Evolutionary conservation across 1,140 invertebrate species (phyloP).

Genomic region (Orius insidiosus): DNA sequence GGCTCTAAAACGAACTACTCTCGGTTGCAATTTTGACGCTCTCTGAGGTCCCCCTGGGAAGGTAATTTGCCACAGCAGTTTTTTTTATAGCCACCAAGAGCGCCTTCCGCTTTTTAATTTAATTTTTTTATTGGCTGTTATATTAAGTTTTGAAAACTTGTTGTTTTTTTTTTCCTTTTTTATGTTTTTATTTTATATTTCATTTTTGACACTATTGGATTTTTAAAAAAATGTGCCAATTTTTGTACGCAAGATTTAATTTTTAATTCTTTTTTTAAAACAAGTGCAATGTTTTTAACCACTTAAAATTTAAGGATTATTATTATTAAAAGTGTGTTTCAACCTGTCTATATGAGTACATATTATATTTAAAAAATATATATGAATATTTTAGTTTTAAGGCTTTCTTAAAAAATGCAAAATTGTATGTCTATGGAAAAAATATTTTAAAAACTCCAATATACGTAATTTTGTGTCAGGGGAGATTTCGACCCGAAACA

Average conservation of each 20-base stretch:
- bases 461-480: no score
- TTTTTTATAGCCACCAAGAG: no score
- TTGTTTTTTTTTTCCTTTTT: background rate
- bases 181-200: constrained; percentile 4
- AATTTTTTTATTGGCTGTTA: constrained; percentile 10
- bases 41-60: no score
- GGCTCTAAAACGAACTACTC: no score
- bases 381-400: no score
- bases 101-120: background rate
- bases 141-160: constrained; percentile 5
- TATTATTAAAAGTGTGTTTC: constrained; percentile 8
- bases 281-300: constrained; percentile 12
- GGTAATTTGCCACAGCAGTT: no score
- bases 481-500: no score
- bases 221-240: constrained; percentile 6
- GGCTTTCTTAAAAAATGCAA: no score
- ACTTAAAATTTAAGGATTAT: constrained; percentile 8
- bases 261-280: constrained; percentile 4
- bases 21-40: no score
- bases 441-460: no score
- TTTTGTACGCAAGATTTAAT: constrained; percentile 5
- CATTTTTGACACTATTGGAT: background rate
- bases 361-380: no score
- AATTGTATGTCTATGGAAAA: no score
- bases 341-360: constrained; percentile 7